Evolutionary conservation across 2,113 vertebrate species (phyloP).

Genomic region (Rhinolophus ferrumequinum): DNA sequence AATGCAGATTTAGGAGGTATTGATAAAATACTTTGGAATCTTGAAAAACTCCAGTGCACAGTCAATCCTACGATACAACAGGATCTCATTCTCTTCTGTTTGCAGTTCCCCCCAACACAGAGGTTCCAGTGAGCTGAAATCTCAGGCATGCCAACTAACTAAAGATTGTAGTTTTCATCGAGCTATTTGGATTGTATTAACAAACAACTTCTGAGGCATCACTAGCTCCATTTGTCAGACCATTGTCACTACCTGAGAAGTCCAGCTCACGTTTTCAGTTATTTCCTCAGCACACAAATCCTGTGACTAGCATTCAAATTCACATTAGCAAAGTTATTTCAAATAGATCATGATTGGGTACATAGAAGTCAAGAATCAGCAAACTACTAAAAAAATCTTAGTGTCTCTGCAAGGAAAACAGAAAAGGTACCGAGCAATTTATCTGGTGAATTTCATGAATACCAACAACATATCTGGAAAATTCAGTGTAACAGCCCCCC

Average conservation of each 20-base stretch:
- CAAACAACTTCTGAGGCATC: neutral
- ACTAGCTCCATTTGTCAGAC: neutral
- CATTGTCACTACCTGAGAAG: neutral
- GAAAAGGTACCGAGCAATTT: neutral
- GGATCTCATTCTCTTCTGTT: constrained; percentile 64
- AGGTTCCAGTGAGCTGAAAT: neutral
- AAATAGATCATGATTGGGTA: constrained; percentile 26
- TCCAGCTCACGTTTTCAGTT: constrained; percentile 6
- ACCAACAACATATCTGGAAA: neutral
- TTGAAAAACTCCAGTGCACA: neutral
- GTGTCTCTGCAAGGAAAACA: neutral
- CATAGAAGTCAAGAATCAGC: neutral
- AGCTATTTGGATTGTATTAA: neutral
- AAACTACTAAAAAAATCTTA: neutral
- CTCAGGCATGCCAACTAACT: neutral
- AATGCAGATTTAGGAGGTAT: neutral
- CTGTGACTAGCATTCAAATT: neutral
- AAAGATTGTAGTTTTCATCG: neutral
- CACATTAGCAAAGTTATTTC: constrained; percentile 26
- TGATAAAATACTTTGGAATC: neutral
- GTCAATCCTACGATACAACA: neutral
- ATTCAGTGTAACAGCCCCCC: neutral
- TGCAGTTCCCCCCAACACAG: neutral
- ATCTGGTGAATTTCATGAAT: constrained; percentile 11
- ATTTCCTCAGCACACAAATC: constrained; percentile 28